Percentiles rank a stretch among this genome's conserved stretches.
These are phyloP conservation scores for Lysandra bellargus DNA, from an alignment of 2,888 invertebrate species.

Conservation along the genomic window DNA sequence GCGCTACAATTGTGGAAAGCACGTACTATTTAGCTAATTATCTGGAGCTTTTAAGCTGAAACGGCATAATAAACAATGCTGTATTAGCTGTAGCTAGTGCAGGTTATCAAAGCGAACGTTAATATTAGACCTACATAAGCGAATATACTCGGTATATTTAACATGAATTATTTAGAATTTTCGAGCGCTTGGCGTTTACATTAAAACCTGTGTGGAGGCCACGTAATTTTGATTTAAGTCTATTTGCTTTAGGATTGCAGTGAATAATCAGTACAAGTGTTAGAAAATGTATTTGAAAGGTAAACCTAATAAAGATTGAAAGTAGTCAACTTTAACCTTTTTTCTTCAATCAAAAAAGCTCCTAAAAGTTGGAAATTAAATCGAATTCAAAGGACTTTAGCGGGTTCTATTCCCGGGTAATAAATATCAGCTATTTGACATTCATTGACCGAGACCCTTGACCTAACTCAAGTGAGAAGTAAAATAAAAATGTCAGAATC, in stretches of 20 bases:
- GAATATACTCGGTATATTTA: not conserved
- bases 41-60: conserved; percentile 14
- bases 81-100: not conserved
- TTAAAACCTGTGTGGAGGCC: not conserved
- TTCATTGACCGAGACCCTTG: conserved; percentile 11
- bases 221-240: not conserved
- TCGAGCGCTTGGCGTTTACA: not conserved
- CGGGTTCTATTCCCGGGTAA: not conserved
- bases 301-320: not conserved
- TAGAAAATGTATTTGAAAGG: not conserved
- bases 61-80: conserved; percentile 22
- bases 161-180: not conserved
- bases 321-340: not conserved
- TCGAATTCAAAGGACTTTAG: not conserved
- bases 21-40: conserved; percentile 6
- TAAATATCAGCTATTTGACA: conserved; percentile 10
- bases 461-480: conserved; percentile 4
- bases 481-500: conserved; percentile 1
- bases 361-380: not conserved
- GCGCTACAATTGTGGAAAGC: not conserved
- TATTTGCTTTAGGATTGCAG: not conserved
- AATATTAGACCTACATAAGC: not conserved
- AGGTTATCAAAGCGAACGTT: not conserved
- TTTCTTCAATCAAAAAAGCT: not conserved
- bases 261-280: not conserved